phyloP scores from a whole-genome alignment of 1,140 invertebrate genomes.

The Cotesia chilonis region DNA sequence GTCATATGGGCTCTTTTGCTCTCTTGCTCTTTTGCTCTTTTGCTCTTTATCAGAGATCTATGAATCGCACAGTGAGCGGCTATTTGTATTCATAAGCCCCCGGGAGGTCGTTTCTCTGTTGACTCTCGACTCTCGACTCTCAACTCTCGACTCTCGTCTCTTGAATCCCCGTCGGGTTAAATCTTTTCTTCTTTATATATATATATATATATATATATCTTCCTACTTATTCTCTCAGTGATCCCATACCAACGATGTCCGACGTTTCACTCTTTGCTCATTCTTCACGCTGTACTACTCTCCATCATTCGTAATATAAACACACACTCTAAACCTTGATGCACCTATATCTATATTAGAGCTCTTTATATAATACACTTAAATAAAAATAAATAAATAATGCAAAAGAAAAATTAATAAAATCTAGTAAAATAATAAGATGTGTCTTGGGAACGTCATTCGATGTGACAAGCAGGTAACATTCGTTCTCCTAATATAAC shows the following conservation, averaged over 20 bases:
- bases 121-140: not conserved
- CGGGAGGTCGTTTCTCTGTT: constrained; percentile 63
- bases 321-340: constrained; percentile 3
- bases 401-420: no score
- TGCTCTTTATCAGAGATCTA: constrained; percentile 63
- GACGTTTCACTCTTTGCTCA: constrained; percentile 22
- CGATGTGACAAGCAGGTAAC: constrained; percentile 36
- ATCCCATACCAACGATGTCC: constrained; percentile 1
- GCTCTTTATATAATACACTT: not conserved
- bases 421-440: not conserved
- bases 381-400: not conserved
- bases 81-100: constrained; percentile 68
- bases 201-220: not conserved
- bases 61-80: constrained; percentile 64
- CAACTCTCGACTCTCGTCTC: constrained; percentile 5
- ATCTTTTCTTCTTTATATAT: constrained; percentile 1
- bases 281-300: not conserved
- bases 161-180: constrained; percentile 21
- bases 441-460: constrained; percentile 40
- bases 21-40: constrained; percentile 50
- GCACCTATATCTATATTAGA: not conserved
- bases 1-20: constrained; percentile 33
- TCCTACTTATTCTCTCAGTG: constrained; percentile 17
- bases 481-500: constrained; percentile 34
- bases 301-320: not conserved